These are phyloP conservation scores for Adelges cooleyi DNA, from an alignment of 1,140 invertebrate species.

Conservation along the genomic window DNA sequence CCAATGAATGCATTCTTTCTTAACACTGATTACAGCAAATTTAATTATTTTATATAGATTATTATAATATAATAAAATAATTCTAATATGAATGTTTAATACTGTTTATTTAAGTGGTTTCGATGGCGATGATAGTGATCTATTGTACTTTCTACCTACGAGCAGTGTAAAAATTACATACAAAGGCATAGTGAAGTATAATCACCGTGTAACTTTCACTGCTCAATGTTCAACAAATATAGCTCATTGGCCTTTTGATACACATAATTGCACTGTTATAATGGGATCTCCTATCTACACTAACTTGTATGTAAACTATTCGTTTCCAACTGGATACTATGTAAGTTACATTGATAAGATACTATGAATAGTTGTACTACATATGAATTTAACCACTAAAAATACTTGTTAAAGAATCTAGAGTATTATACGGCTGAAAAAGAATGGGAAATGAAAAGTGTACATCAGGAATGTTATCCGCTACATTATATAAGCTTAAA, in stretches of 20 bases:
- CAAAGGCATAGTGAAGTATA: not conserved
- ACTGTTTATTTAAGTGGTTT: not conserved
- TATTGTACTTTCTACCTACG: not conserved
- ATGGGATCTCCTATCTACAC: conserved; percentile 4
- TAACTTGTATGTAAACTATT: not conserved
- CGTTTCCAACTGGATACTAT: not conserved
- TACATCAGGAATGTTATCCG: not conserved
- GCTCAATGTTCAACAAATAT: not conserved
- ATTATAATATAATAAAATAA: too few species aligned
- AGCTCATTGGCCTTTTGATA: conserved; percentile 13
- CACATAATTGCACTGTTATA: not conserved
- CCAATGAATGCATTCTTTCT: too few species aligned
- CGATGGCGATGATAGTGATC: not conserved
- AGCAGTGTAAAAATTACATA: not conserved
- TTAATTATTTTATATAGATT: too few species aligned
- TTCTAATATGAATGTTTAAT: too few species aligned
- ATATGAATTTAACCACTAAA: not conserved
- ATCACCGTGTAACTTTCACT: conserved; percentile 1
- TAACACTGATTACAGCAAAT: too few species aligned
- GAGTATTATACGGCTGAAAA: not conserved
- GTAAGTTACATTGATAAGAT: not conserved
- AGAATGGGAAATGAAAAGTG: not conserved
- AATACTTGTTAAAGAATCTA: not conserved
- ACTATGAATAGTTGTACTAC: too few species aligned
- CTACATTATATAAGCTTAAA: not conserved